Percentiles rank a stretch among this genome's conserved stretches.
These are phyloP conservation scores for Iphiclides podalirius DNA, from an alignment of 2,888 invertebrate genomes.

Conservation along the genomic window DNA sequence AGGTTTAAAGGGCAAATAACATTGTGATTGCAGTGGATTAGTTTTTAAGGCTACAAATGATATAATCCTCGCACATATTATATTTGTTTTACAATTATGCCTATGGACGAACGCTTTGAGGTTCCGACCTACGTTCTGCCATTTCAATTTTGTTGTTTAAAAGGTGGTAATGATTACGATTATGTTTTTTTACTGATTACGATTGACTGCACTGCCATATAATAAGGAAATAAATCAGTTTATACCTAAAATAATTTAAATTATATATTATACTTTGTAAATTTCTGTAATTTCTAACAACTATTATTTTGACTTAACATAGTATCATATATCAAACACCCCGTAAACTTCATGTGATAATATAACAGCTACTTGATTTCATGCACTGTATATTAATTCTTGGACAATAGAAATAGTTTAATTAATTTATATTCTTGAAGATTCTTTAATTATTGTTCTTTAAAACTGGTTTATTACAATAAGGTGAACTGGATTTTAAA, in stretches of 20 bases:
- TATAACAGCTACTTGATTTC: conserved; percentile 13
- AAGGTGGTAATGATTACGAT: too few relatives aligned
- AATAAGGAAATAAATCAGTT: conserved; percentile 35
- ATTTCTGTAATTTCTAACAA: conserved; percentile 57
- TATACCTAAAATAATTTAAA: conserved; percentile 34
- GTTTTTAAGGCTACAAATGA: conserved; percentile 4
- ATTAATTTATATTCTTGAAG: conserved; percentile 18
- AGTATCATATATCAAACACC: conserved; percentile 40
- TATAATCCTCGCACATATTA: conserved; percentile 6
- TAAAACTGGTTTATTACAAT: conserved; percentile 11
- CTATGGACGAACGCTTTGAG: background rate
- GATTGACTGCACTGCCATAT: conserved; percentile 42
- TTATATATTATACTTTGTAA: conserved; percentile 35
- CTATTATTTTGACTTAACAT: too few relatives aligned
- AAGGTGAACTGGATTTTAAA: conserved; percentile 10
- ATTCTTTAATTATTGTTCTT: conserved; percentile 6
- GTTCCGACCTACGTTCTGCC: too few relatives aligned
- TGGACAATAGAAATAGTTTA: conserved; percentile 20
- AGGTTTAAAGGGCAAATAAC: background rate
- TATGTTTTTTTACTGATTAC: conserved; percentile 8
- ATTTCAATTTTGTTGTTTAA: too few relatives aligned
- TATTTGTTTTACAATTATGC: background rate
- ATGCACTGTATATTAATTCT: conserved; percentile 25
- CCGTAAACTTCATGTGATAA: conserved; percentile 13
- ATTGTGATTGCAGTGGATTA: conserved; percentile 12